phyloP scores from a whole-genome alignment of 2,888 invertebrate genomes.

The Didymodactylos carnosus region DNA sequence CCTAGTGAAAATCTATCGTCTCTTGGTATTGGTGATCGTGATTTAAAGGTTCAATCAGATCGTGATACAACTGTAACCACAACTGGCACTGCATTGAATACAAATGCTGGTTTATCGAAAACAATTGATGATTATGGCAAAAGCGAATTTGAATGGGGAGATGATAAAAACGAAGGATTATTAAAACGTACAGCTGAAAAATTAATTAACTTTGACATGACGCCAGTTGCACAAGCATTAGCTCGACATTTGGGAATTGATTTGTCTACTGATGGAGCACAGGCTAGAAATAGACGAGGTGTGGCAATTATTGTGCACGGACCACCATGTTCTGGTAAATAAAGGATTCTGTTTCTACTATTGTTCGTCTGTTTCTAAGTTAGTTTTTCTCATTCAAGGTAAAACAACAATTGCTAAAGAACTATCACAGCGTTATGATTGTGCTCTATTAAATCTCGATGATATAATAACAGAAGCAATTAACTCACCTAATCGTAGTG shows the following conservation, averaged over 20 bases:
- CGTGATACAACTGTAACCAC: neutral
- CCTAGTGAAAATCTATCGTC: too few species aligned
- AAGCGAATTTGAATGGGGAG: neutral
- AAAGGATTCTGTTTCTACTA: neutral
- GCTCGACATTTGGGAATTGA: constrained; percentile 34
- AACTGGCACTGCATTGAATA: neutral
- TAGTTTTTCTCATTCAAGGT: constrained; percentile 18
- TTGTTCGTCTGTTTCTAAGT: constrained; percentile 13
- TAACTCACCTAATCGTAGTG: constrained; percentile 18
- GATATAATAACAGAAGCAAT: constrained; percentile 33
- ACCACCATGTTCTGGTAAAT: constrained; percentile 31
- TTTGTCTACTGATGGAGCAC: constrained; percentile 31
- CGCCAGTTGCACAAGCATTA: constrained; percentile 33
- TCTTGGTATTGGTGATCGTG: too few species aligned
- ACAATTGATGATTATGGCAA: neutral
- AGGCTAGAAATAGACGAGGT: constrained; percentile 31
- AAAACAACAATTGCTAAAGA: constrained; percentile 2
- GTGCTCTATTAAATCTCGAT: constrained; percentile 30
- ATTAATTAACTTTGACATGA: constrained; percentile 32
- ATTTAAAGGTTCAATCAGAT: too few species aligned
- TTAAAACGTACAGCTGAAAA: constrained; percentile 20
- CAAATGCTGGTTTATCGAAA: neutral
- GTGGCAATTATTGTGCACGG: constrained; percentile 34
- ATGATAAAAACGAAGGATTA: neutral
- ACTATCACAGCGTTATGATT: constrained; percentile 30